These are phyloP conservation scores for Achroia grisella DNA, from an alignment of 1,140 invertebrate species.

Conservation along the genomic window DNA sequence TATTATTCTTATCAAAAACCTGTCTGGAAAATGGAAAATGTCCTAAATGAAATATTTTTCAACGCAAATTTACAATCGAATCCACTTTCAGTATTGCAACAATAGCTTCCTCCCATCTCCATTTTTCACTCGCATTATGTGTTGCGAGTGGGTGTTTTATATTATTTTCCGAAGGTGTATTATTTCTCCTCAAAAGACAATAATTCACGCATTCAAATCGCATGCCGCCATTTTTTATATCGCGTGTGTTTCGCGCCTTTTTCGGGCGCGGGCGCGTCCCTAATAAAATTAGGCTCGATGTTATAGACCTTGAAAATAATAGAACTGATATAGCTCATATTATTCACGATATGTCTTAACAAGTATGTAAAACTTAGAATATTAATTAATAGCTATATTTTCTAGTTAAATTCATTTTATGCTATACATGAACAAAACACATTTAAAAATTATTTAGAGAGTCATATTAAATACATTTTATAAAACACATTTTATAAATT, in stretches of 20 bases:
- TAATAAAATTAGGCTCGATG: constrained; percentile 68
- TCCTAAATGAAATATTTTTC: not conserved
- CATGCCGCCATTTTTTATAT: constrained; percentile 70
- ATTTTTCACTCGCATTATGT: constrained; percentile 31
- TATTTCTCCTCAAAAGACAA: constrained; percentile 64
- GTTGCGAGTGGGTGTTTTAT: constrained; percentile 20
- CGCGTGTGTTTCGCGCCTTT: constrained; percentile 72
- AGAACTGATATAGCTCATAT: constrained; percentile 13
- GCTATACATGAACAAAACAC: no score
- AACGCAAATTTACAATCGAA: not conserved
- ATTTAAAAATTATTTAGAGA: no score
- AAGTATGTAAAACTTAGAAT: no score
- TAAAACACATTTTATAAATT: no score
- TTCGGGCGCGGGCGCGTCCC: constrained; percentile 62
- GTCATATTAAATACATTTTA: no score
- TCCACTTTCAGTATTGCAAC: constrained; percentile 7
- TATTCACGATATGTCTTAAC: no score
- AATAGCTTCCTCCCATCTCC: constrained; percentile 19
- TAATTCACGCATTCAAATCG: constrained; percentile 71
- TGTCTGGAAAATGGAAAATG: constrained; percentile 4
- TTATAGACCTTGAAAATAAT: constrained; percentile 32
- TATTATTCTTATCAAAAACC: not conserved
- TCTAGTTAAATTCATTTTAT: no score
- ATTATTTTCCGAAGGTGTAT: constrained; percentile 50
- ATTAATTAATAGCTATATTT: no score